Conservation (phyloP, 2,797 vertebrate genomes). For the Propithecus perrieri region DNA sequence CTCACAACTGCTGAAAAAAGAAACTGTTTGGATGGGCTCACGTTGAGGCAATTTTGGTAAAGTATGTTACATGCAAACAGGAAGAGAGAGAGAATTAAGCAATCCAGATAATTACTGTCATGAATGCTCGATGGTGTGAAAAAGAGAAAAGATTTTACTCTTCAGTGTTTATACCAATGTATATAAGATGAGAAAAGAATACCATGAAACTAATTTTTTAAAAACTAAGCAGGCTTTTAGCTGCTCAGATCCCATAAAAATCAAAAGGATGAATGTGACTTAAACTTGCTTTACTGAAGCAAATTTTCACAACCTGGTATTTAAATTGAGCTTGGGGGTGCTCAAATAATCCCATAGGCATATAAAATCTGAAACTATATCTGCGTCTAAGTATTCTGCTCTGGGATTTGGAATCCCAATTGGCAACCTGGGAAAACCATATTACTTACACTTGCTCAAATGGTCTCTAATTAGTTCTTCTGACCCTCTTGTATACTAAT, state of each 20-base stretch:
- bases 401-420: slow-evolving; percentile 57
- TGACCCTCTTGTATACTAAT: slow-evolving; percentile 75
- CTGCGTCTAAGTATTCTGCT: slow-evolving; percentile 51
- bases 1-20: slow-evolving; percentile 47
- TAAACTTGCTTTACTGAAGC: slow-evolving; percentile 66
- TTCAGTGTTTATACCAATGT: slow-evolving; percentile 44
- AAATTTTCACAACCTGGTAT: slow-evolving; percentile 63
- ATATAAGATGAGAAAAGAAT: slow-evolving; percentile 21
- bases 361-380: slow-evolving; percentile 36
- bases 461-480: slow-evolving; percentile 74
- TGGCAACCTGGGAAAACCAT: slow-evolving; percentile 70
- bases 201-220: slow-evolving; percentile 20
- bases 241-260: slow-evolving; percentile 56
- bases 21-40: slow-evolving; percentile 29
- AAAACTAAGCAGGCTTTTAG: slow-evolving; percentile 37
- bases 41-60: slow-evolving; percentile 30
- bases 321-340: slow-evolving; percentile 62
- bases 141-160: slow-evolving; percentile 31
- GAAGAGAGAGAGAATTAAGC: slow-evolving; percentile 31
- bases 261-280: slow-evolving; percentile 60
- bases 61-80: slow-evolving; percentile 37
- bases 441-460: slow-evolving; percentile 69
- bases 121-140: not conserved
- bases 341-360: slow-evolving; percentile 48
- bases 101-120: slow-evolving; percentile 45